These are phyloP conservation scores for Chelon auratus DNA, from an alignment of 2,797 vertebrate genomes.

Conservation along the genomic window DNA sequence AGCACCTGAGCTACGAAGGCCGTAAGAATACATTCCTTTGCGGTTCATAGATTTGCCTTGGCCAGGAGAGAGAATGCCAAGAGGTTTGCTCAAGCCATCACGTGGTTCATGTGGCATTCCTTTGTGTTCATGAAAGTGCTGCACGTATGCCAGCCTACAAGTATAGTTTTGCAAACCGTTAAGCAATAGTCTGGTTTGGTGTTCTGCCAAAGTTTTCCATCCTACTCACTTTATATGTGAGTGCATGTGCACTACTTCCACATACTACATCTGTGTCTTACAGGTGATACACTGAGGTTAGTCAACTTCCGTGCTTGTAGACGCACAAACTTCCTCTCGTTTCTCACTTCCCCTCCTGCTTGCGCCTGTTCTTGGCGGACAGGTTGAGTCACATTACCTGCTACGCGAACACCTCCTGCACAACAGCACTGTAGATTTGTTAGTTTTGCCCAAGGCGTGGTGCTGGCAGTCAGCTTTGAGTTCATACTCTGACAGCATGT, in stretches of 20 bases:
- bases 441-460: slow-evolving; percentile 46
- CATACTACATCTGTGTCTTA: slow-evolving; percentile 25
- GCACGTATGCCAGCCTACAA: background rate
- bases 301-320: slow-evolving; percentile 68
- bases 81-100: slow-evolving; percentile 49
- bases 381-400: slow-evolving; percentile 70
- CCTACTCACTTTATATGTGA: background rate
- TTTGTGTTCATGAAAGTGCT: slow-evolving; percentile 27
- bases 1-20: slow-evolving; percentile 46
- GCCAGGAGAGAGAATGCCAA: slow-evolving; percentile 38
- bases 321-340: slow-evolving; percentile 63
- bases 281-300: slow-evolving; percentile 71
- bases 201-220: background rate
- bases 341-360: slow-evolving; percentile 62
- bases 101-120: slow-evolving; percentile 58
- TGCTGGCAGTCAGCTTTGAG: slow-evolving; percentile 2
- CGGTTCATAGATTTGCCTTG: slow-evolving; percentile 45
- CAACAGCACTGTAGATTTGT: background rate
- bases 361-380: slow-evolving; percentile 61
- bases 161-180: background rate
- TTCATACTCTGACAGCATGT: slow-evolving; percentile 10
- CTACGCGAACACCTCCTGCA: slow-evolving; percentile 8
- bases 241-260: slow-evolving; percentile 1
- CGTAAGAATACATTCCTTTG: slow-evolving; percentile 59
- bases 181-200: background rate